These are phyloP conservation scores for Carcinoscorpius rotundicauda DNA, from an alignment of 1,140 invertebrate genomes.

Conservation along the genomic window DNA sequence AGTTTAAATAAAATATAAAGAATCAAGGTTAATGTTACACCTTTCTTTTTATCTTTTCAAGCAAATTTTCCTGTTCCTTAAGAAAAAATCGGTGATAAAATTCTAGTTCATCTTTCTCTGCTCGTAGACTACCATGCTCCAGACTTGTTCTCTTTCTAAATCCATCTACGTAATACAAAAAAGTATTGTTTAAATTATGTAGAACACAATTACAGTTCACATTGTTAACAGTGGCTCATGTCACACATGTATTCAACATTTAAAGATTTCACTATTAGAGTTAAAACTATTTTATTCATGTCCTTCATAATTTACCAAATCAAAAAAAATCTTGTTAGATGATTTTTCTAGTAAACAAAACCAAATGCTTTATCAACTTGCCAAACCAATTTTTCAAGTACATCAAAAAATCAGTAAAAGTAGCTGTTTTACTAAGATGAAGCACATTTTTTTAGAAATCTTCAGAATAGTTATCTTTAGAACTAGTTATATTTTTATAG, in stretches of 20 bases:
- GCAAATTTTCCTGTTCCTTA: slow-evolving; percentile 62
- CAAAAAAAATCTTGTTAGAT: no score
- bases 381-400: no score
- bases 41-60: slow-evolving; percentile 89
- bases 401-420: no score
- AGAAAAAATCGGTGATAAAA: slow-evolving; percentile 89
- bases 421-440: no score
- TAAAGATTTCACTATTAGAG: neutral
- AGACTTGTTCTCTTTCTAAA: slow-evolving; percentile 92
- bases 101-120: slow-evolving; percentile 82
- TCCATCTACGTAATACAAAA: slow-evolving; percentile 54
- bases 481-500: no score
- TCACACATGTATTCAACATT: neutral
- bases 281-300: neutral
- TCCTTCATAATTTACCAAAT: neutral
- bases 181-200: no score
- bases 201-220: slow-evolving; percentile 18
- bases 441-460: no score
- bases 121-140: slow-evolving; percentile 69
- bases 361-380: no score
- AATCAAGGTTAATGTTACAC: slow-evolving; percentile 26
- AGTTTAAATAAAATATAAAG: no score
- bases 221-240: neutral
- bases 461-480: no score
- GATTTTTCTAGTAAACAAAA: no score